phyloP scores from a whole-genome alignment of 2,797 vertebrate species.

The Leucoraja ocellata region DNA sequence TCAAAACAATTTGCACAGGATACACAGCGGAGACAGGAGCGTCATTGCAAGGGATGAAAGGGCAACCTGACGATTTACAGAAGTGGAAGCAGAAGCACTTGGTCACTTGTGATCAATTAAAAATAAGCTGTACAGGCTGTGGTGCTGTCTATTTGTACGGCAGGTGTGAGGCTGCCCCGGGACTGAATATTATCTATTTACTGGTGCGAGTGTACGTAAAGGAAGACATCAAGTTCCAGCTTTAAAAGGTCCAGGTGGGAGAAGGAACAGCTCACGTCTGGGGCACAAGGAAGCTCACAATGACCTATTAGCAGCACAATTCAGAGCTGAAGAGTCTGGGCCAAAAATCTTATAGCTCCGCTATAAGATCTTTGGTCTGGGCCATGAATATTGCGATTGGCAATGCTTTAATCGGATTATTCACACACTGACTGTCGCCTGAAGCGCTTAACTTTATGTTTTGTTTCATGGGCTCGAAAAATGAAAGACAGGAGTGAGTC shows the following conservation, averaged over 20 bases:
- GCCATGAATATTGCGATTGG: not conserved
- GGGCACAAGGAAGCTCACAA: not conserved
- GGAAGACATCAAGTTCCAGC: not conserved
- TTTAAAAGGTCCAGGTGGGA: not conserved
- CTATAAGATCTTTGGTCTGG: not conserved
- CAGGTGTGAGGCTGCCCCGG: not conserved
- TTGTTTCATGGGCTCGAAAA: not conserved
- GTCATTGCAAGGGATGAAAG: not conserved
- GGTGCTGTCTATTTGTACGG: not conserved
- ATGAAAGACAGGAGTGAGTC: not conserved
- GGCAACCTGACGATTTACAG: not conserved
- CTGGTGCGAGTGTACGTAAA: not conserved
- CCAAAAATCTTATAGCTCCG: no score
- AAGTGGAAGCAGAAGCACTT: not conserved
- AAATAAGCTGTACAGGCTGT: not conserved
- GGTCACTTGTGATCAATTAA: not conserved
- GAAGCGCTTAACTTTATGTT: not conserved
- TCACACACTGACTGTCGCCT: not conserved
- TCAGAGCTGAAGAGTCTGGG: not conserved
- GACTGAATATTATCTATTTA: not conserved
- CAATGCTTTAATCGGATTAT: constrained; percentile 3
- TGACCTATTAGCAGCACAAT: not conserved
- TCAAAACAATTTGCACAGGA: not conserved
- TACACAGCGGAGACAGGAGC: not conserved
- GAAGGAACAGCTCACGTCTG: not conserved